These are phyloP conservation scores for Apodemus sylvaticus DNA, from an alignment of 2,113 vertebrate genomes.

Conservation along the genomic window DNA sequence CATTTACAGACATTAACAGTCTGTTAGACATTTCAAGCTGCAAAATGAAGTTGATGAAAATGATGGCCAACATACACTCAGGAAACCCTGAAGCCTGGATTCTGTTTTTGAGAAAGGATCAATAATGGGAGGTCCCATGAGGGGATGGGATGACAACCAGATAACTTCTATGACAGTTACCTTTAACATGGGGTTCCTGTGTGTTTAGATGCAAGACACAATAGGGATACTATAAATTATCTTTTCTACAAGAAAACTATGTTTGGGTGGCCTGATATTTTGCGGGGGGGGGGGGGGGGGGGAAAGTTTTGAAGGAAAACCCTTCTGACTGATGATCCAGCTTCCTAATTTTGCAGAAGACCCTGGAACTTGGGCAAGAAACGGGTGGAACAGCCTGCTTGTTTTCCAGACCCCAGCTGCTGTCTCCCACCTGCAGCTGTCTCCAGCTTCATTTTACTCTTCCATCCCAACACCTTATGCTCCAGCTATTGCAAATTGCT, in stretches of 20 bases:
- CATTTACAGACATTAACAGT: not conserved
- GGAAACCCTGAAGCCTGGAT: not conserved
- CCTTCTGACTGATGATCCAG: not conserved
- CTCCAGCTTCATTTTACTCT: not conserved
- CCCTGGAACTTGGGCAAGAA: slow-evolving; percentile 5
- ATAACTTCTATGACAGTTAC: not conserved
- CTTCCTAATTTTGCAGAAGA: not conserved
- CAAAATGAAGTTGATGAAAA: not conserved
- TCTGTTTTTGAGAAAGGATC: not conserved
- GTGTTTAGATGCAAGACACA: not conserved
- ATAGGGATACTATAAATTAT: not conserved
- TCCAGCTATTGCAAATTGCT: not conserved
- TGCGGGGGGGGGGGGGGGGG: too few species aligned
- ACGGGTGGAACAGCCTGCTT: not conserved
- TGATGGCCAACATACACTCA: not conserved
- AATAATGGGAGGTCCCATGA: not conserved
- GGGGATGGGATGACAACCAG: not conserved
- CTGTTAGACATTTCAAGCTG: not conserved
- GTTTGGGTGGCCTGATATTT: not conserved
- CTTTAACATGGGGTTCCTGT: not conserved
- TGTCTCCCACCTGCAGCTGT: not conserved
- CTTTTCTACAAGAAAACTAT: not conserved
- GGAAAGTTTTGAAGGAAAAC: not conserved
- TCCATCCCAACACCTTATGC: not conserved
- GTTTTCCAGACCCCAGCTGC: not conserved